These are phyloP conservation scores for Pteronotus mesoamericanus DNA, from an alignment of 2,797 vertebrate species.

Conservation along the genomic window DNA sequence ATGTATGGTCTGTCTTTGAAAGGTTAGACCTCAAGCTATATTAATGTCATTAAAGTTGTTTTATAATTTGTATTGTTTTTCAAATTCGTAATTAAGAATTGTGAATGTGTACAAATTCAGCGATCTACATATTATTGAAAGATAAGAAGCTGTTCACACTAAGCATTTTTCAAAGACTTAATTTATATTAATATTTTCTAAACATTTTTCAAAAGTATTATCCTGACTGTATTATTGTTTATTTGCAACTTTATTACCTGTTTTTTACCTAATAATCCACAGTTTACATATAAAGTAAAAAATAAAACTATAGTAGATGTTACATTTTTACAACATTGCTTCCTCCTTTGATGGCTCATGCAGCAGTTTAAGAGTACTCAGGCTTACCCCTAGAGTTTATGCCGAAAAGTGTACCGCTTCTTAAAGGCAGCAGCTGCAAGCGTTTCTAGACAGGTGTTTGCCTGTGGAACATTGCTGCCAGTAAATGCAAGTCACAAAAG, in stretches of 20 bases:
- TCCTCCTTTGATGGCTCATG: not conserved
- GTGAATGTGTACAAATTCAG: not conserved
- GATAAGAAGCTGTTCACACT: not conserved
- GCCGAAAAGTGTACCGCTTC: not conserved
- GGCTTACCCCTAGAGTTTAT: not conserved
- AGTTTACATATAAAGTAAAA: not conserved
- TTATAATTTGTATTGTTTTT: not conserved
- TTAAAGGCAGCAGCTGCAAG: not conserved
- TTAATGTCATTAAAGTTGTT: not conserved
- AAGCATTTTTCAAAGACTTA: not conserved
- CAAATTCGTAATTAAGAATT: not conserved
- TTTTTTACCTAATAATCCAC: not conserved
- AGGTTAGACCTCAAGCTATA: not conserved
- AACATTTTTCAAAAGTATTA: not conserved
- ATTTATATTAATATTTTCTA: not conserved
- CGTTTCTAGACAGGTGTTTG: conserved; percentile 44
- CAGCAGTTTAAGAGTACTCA: not conserved
- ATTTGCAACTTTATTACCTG: not conserved
- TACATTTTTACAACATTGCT: not conserved
- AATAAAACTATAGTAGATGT: not conserved
- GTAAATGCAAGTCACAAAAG: not conserved
- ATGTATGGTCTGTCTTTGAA: not conserved
- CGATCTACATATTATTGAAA: not conserved
- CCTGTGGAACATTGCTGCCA: not conserved
- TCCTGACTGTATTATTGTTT: not conserved